Percentiles rank a stretch among this genome's conserved stretches.
These are phyloP conservation scores for Lasioglossum morio DNA, from an alignment of 2,888 invertebrate species.

Conservation along the genomic window DNA sequence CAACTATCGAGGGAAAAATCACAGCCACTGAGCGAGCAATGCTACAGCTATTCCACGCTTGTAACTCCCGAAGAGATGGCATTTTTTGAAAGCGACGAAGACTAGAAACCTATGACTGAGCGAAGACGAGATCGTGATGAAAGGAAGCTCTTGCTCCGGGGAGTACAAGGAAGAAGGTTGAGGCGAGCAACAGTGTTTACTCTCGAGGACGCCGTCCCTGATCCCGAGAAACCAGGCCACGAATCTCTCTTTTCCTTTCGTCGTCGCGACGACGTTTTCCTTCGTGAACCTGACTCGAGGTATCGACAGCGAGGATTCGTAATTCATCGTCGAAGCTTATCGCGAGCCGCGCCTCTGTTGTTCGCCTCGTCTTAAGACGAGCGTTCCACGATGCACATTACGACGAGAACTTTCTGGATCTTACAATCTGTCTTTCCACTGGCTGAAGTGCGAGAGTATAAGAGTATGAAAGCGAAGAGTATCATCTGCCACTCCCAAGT, in stretches of 20 bases:
- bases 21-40: neutral
- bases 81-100: neutral
- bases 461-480: no score
- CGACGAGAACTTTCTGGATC: no score
- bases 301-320: neutral
- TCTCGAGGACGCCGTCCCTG: slow-evolving; percentile 72
- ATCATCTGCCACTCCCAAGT: no score
- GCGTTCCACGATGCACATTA: neutral
- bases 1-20: neutral
- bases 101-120: neutral
- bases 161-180: slow-evolving; percentile 59
- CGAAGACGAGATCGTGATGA: neutral
- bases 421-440: neutral
- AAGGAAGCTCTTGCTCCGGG: slow-evolving; percentile 1
- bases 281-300: neutral
- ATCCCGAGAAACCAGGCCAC: slow-evolving; percentile 76
- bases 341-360: neutral
- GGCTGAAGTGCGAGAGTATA: no score
- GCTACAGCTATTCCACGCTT: neutral
- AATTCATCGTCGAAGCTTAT: neutral
- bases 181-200: slow-evolving; percentile 73
- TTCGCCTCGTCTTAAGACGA: neutral
- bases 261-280: slow-evolving; percentile 12
- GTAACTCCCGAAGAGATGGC: neutral
- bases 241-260: slow-evolving; percentile 38